These are phyloP conservation scores for Hedychridium roseum DNA, from an alignment of 2,888 invertebrate species.

Conservation along the genomic window DNA sequence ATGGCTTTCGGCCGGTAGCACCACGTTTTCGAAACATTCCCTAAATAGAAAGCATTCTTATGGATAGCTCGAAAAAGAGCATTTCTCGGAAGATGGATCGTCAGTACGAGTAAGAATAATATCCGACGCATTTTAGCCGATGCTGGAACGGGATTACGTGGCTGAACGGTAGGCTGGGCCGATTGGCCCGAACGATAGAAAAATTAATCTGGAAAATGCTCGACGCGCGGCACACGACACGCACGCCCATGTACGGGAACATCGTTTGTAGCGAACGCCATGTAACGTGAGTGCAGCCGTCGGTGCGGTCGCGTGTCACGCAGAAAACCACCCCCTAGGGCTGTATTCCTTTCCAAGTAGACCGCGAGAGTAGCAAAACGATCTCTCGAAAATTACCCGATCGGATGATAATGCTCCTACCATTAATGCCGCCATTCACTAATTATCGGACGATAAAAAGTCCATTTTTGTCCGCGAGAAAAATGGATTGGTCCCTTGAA, in stretches of 20 bases:
- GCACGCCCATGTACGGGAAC: constrained; percentile 33
- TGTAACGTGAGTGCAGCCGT: constrained; percentile 46
- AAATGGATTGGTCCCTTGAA: too few species aligned
- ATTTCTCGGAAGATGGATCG: too few species aligned
- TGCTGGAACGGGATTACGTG: background rate
- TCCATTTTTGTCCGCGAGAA: too few species aligned
- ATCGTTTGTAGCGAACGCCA: constrained; percentile 36
- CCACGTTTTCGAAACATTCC: too few species aligned
- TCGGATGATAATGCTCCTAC: too few species aligned
- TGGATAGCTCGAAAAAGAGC: too few species aligned
- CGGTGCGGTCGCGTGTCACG: constrained; percentile 57
- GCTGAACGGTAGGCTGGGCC: constrained; percentile 2
- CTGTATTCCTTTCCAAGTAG: constrained; percentile 42
- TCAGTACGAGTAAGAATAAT: too few species aligned
- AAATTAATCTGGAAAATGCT: constrained; percentile 60
- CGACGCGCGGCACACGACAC: constrained; percentile 41
- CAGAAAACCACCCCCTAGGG: constrained; percentile 43
- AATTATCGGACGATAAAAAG: too few species aligned
- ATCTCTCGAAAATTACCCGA: constrained; percentile 27
- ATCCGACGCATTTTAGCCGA: too few species aligned
- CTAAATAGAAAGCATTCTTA: too few species aligned
- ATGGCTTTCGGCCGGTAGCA: too few species aligned
- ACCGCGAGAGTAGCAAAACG: constrained; percentile 24
- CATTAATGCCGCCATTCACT: too few species aligned
- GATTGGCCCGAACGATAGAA: constrained; percentile 47